These are phyloP conservation scores for Streblospio benedicti DNA, from an alignment of 1,140 invertebrate species.

Conservation along the genomic window DNA sequence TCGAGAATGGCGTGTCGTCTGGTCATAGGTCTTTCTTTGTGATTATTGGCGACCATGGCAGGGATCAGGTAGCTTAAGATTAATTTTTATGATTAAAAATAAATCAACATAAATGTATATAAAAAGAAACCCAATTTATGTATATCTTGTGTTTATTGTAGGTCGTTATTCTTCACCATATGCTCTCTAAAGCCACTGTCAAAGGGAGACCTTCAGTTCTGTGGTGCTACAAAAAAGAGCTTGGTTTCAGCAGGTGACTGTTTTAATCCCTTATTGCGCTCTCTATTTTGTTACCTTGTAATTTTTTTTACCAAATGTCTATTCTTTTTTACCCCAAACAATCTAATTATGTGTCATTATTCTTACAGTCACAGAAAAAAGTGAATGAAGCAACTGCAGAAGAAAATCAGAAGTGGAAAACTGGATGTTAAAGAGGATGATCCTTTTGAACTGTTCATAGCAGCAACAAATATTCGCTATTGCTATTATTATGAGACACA, in stretches of 20 bases:
- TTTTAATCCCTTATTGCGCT: background rate
- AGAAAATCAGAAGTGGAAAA: conserved; percentile 81
- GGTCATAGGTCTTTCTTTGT: conserved; percentile 88
- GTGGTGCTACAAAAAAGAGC: conserved; percentile 98
- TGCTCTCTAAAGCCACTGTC: conserved; percentile 86
- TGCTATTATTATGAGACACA: conserved; percentile 96
- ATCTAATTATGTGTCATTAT: background rate
- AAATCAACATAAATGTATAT: background rate
- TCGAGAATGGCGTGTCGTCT: conserved; percentile 88
- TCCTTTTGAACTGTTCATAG: conserved; percentile 91
- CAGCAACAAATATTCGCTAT: conserved; percentile 92
- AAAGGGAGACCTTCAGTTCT: conserved; percentile 81
- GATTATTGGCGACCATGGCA: conserved; percentile 88
- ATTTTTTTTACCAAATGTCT: background rate
- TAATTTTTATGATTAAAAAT: no score
- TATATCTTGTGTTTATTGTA: conserved; percentile 38
- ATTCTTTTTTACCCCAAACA: background rate
- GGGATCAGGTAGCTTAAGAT: conserved; percentile 95
- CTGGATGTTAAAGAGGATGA: conserved; percentile 89
- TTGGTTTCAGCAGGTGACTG: conserved; percentile 84
- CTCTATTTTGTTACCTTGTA: conserved; percentile 8
- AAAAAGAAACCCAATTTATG: no score
- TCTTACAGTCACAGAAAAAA: conserved; percentile 85
- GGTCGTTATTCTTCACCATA: conserved; percentile 94
- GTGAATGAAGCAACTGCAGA: conserved; percentile 73